Percentiles rank a stretch among this genome's conserved stretches.
phyloP scores from a whole-genome alignment of 2,888 invertebrate genomes.

The Pammene fasciana region DNA sequence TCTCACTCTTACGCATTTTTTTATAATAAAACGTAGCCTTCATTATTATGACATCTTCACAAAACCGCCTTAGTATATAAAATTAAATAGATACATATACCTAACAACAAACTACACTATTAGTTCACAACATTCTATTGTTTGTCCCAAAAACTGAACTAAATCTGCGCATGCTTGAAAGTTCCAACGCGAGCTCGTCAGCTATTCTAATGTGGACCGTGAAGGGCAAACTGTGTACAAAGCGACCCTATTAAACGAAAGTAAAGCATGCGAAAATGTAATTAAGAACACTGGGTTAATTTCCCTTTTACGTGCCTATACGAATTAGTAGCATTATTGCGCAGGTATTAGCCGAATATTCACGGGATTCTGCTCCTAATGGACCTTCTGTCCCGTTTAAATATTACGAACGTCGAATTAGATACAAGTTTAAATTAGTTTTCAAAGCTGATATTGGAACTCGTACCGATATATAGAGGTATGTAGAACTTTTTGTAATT shows the following conservation, averaged over 20 bases:
- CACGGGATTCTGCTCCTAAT: conserved; percentile 53
- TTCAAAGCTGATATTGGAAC: conserved; percentile 23
- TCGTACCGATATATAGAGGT: conserved; percentile 1
- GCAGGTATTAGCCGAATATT: conserved; percentile 58
- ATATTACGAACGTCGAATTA: conserved; percentile 24
- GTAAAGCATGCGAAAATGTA: conserved; percentile 81
- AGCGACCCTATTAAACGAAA: conserved; percentile 76
- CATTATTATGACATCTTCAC: too few relatives aligned
- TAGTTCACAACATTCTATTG: neutral
- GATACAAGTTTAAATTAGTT: conserved; percentile 34
- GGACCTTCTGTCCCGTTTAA: conserved; percentile 47
- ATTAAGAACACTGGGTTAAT: conserved; percentile 81
- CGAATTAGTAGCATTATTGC: conserved; percentile 71
- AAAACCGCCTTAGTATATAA: too few relatives aligned
- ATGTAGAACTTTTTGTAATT: neutral
- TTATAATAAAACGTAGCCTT: too few relatives aligned
- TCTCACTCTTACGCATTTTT: too few relatives aligned
- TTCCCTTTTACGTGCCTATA: conserved; percentile 77
- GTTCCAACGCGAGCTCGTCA: conserved; percentile 57
- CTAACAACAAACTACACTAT: neutral
- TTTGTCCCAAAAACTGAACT: conserved; percentile 18
- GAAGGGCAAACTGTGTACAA: conserved; percentile 66
- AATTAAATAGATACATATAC: too few relatives aligned
- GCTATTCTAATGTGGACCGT: conserved; percentile 60
- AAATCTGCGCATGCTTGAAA: conserved; percentile 38